A percentile compares a stretch with the other conserved stretches of the same genome.
Evolutionary conservation across 2,113 vertebrate genomes (phyloP).

Genomic region (Cathartes aura): DNA sequence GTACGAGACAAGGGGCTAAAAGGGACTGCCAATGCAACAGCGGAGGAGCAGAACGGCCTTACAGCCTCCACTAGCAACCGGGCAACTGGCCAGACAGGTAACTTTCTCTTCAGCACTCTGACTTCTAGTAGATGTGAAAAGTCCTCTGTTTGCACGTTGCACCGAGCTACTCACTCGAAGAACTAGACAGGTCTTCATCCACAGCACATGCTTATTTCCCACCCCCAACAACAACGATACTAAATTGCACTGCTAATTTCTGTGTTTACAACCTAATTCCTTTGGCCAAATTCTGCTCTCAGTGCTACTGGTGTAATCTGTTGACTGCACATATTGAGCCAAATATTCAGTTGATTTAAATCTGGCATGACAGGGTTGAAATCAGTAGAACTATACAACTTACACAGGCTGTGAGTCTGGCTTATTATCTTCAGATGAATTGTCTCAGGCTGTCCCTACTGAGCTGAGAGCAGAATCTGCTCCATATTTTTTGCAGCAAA

Average conservation of each 20-base stretch:
- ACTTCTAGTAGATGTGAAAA: background rate
- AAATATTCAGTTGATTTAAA: slow-evolving; percentile 10
- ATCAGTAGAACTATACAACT: background rate
- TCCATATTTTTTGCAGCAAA: background rate
- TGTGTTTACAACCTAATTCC: background rate
- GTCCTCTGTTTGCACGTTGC: background rate
- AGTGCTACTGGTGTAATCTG: background rate
- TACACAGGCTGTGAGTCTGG: background rate
- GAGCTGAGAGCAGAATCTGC: background rate
- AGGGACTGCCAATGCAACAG: background rate
- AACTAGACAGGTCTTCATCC: background rate
- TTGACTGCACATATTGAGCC: background rate
- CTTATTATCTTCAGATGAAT: background rate
- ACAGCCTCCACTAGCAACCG: background rate
- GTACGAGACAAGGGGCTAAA: background rate
- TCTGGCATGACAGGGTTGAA: background rate
- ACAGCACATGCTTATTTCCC: background rate
- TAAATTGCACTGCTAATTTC: background rate
- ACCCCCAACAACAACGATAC: fast-evolving
- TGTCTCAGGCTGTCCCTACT: background rate
- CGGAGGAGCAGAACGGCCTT: fast-evolving
- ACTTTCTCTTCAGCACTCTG: background rate
- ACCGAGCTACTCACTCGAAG: background rate
- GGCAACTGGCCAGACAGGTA: background rate
- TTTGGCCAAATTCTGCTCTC: background rate